Evolutionary conservation across 2,888 invertebrate species (phyloP), one percentile per base, ranked within the genome.

Genomic region (Busseola fusca): DNA sequence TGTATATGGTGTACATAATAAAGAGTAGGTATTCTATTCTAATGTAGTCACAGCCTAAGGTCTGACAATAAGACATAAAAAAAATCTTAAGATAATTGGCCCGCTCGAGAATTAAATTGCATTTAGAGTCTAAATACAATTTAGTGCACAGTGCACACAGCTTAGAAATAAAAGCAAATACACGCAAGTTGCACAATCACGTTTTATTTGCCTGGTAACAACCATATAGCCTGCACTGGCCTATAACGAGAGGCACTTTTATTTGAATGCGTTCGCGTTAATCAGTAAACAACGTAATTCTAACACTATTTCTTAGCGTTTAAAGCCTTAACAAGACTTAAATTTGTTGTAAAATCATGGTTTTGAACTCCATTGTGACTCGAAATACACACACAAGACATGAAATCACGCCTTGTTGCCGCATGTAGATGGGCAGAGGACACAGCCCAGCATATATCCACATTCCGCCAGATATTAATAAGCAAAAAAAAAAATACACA

Each of bases 191-290:
- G 21, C 72, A 67, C 72, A 76, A 79, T 79, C 64, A 67, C 52
- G 72, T 80, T 72, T 72, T 68, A 79, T 79, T 79, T 64, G 64
- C 66, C 57, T 52, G 27, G 69, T 57, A 69, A 70, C 79, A 64
- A 56, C 27, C 74, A 67, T 74, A 78, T 69, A 59, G 69, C 60
- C n/a, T n/a, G n/a, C n/a, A 42, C n/a, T 74, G 69, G 40, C 60
- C 50, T 67, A 64, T 69, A 52, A 48, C 54, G 3, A 63, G 25
- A 56, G 18, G 66, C 48, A 60, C 30, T 64, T 74, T 78, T 64
- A 60, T 78, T 74, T 63, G n/a, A 78, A 66, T 37, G 52, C 25
- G 37, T 30, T 54, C 68, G 37, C 27, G 40, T 68, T 74, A 78
- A 69, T 73, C 77, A 74, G 54, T 74, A 56, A 77, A 65, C 42